Base-by-base conservation (phyloP, 2,113 vertebrate genomes). In the Takifugu flavidus region DNA sequence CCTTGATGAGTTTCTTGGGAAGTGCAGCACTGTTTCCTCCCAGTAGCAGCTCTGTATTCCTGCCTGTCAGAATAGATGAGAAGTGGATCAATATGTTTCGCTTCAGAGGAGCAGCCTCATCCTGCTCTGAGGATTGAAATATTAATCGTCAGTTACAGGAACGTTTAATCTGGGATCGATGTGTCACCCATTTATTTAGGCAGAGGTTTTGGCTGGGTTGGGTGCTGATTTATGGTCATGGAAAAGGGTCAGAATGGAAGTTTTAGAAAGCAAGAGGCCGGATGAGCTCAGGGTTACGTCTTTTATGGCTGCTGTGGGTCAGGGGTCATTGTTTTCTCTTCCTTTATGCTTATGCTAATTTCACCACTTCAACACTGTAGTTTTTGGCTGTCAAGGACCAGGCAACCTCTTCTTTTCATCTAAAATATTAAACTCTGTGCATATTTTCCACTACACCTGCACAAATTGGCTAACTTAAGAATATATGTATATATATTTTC, bases 51-150 rank as follows among this genome's bases (percentile, higher is more conserved):
- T 46, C 26, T 45, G 59, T 73, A 66, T 68, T 69, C 58, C 65
- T 50, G 43, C 77, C 74, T 54, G 64, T 82, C 80, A 77, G 71
- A 66, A 77, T 70, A 68, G 42, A 67, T 56, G 62, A 78, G 77
- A 58, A 49, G 7, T 59, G 70, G 74, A 78, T 83, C 78, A 56
- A 84, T 84, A 82, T 67, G 72, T 79, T 75, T 79, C 59, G 56
- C 70, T 67, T 76, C 63, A 65, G 64, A 65, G 65, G 70, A 72
- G 13, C 67, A 4, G 55, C 63, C 74, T 74, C 54, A 59, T 56
- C 20, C 52, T 65, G 25, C 64, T 56, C 20, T 66, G 46, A 27
- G n/a, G 47, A 20, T 44, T 67, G 55, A 74, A 74, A 64, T 60
- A 82, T 77, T 65, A 62, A 86, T 62, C 45, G 65, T 59, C 49